A percentile compares a stretch with the other conserved stretches of the same genome.
Conservation (phyloP, 1,140 invertebrate species). For the Nephotettix cincticeps region DNA sequence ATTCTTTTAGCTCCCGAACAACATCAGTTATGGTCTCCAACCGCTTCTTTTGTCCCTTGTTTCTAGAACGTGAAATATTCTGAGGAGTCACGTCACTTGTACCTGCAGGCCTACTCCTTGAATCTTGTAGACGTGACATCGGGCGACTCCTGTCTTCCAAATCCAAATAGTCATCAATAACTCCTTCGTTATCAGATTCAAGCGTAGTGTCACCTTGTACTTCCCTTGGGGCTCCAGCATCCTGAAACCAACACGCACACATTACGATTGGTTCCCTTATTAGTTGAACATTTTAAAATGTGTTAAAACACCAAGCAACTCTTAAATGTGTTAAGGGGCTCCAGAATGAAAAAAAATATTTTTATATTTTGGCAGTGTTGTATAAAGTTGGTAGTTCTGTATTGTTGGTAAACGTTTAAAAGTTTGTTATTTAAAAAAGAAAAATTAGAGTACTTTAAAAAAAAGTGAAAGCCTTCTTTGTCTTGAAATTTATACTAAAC, state of each 20-base stretch:
- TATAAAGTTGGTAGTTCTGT: too few species aligned
- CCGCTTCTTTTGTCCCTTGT: too few species aligned
- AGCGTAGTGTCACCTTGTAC: background rate
- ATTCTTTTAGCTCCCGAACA: background rate
- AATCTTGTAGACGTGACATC: background rate
- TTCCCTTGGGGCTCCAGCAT: background rate
- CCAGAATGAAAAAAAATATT: background rate
- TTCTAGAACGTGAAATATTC: too few species aligned
- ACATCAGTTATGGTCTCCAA: background rate
- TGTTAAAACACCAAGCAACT: background rate
- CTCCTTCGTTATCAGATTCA: background rate
- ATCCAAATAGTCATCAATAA: background rate
- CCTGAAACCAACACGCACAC: background rate
- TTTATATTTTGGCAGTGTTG: too few species aligned
- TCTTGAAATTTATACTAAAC: background rate
- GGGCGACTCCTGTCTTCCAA: background rate
- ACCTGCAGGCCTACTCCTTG: background rate
- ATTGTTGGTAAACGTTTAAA: too few species aligned
- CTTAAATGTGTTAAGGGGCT: background rate
- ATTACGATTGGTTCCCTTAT: too few species aligned
- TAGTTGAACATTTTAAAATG: background rate
- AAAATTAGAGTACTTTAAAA: background rate
- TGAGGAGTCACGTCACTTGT: too few species aligned
- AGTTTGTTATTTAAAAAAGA: background rate
- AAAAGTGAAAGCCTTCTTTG: background rate